These are phyloP conservation scores for Theretra japonica DNA, from an alignment of 2,888 invertebrate species.

Conservation along the genomic window DNA sequence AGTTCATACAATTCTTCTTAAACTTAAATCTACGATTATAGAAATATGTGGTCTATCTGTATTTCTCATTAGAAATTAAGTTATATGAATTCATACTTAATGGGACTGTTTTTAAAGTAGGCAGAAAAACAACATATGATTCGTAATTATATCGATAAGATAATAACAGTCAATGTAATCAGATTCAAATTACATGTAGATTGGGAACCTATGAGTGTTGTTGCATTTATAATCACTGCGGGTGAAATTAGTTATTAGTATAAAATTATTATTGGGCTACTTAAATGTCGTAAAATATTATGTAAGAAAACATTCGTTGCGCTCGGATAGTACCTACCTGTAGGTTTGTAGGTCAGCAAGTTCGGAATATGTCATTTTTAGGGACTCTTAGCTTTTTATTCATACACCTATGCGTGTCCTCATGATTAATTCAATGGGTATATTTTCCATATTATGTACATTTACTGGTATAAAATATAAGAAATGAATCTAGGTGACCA, in stretches of 20 bases:
- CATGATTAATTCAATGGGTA: neutral
- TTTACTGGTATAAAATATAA: neutral
- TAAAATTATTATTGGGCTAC: neutral
- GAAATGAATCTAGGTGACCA: neutral
- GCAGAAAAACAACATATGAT: neutral
- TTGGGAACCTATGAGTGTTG: neutral
- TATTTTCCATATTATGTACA: neutral
- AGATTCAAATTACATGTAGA: neutral
- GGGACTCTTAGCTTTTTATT: neutral
- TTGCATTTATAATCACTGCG: slow-evolving; percentile 11
- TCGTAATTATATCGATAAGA: neutral
- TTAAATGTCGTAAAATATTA: neutral
- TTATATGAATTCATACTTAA: neutral
- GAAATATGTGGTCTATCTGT: no score
- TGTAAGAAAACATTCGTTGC: neutral
- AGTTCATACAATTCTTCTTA: neutral
- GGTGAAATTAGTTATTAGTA: neutral
- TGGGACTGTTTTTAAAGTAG: neutral
- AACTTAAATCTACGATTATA: neutral
- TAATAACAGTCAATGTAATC: neutral
- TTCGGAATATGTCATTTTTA: neutral
- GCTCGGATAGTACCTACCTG: no score
- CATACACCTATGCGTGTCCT: neutral
- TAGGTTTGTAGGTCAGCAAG: neutral
- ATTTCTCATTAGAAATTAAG: neutral